Evolutionary conservation across 2,113 vertebrate species (phyloP), one percentile per base, ranked within the genome.

Genomic region (Ciconia stormi): DNA sequence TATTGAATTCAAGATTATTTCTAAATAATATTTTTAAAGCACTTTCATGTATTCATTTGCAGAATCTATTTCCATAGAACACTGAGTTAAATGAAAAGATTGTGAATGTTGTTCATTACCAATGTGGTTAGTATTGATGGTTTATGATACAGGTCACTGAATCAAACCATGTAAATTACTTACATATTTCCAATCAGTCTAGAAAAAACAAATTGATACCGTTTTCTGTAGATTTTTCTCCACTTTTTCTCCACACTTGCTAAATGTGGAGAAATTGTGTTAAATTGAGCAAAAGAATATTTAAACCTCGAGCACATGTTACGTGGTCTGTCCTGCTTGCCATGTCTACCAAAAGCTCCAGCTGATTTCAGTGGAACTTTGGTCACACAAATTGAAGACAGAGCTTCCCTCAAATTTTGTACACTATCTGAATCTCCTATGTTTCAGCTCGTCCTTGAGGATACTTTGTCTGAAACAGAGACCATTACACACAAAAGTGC

Each of bases 141-240:
- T 38, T 86, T 94, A 69, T 78, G 67, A 92, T 87, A 59, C 49
- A 91, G 76, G 66, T 86, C 81, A 91, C 38, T 94, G 96, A 94
- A 94, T 73, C 56, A 95, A 93, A 86, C 65, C 30, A 32, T 90
- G 49, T 79, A 73, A 86, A 84, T 84, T 34, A 29, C 66, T 85
- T 73, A 63, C 5, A 18, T 77, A 52, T 92, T 91, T 94, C 49
- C 88, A 52, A 80, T 93, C n/a, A 55, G 44, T 74, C 29, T 92
- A 67, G 82, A 47, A 74, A 73, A 93, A 84, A 27, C 21, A 85
- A 58, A 53, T 15, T 25, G 13, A 25, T 89, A 55, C 12, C 0
- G 0, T 87, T 93, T 94, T 86, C 62, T 67, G 27, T 74, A 80
- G 61, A n/a, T 61, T 90, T 90, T 70, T 73, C 63, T 72, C 11